phyloP scores from a whole-genome alignment of 2,113 vertebrate genomes.

The Gymnorhina tibicen region DNA sequence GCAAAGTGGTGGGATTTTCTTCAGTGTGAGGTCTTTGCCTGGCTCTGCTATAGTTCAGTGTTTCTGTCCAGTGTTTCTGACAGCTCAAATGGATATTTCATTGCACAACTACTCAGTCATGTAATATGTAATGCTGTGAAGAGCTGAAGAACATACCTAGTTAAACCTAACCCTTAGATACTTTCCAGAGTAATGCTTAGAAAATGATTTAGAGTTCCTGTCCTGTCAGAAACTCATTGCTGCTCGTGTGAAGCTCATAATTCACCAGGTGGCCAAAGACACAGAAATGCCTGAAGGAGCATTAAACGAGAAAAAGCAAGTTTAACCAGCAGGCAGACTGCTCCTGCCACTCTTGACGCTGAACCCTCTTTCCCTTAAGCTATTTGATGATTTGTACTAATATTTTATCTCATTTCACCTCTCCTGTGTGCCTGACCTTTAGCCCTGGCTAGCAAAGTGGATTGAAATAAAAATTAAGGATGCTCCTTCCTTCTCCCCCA shows the following conservation, averaged over 20 bases:
- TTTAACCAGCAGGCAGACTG: not conserved
- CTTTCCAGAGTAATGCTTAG: not conserved
- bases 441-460: not conserved
- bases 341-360: not conserved
- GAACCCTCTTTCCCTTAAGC: not conserved
- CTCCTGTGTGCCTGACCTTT: not conserved
- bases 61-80: not conserved
- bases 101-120: not conserved
- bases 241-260: not conserved
- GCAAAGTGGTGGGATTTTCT: not conserved
- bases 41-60: not conserved
- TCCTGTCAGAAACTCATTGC: not conserved
- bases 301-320: not conserved
- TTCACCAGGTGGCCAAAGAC: not conserved
- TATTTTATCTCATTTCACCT: not conserved
- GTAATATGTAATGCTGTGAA: not conserved
- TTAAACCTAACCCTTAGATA: not conserved
- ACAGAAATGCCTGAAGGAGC: not conserved
- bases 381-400: not conserved
- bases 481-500: not conserved
- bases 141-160: not conserved
- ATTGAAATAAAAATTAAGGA: not conserved
- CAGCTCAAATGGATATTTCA: not conserved
- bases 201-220: not conserved
- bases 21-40: not conserved